Evolutionary conservation across 2,888 invertebrate genomes (phyloP).

Genomic region (Nomada lathburiana): DNA sequence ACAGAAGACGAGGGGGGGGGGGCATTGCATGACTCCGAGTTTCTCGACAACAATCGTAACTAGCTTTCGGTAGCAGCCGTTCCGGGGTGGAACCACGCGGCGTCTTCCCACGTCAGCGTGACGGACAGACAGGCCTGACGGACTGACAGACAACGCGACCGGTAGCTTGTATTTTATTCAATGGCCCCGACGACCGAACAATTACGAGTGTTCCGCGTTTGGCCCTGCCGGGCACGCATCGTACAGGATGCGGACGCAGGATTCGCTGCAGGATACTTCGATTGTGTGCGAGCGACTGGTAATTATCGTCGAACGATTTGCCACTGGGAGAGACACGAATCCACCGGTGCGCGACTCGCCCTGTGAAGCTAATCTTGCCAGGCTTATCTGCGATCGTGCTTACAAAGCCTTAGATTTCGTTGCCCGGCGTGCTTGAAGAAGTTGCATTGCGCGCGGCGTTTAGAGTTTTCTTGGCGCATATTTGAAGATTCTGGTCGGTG

Average conservation of each 20-base stretch:
- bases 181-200: constrained; percentile 82
- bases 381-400: not conserved
- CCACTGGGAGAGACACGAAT: constrained; percentile 68
- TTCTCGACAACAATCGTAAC: constrained; percentile 83
- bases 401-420: not conserved
- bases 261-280: constrained; percentile 78
- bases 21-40: constrained; percentile 82
- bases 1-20: constrained; percentile 42
- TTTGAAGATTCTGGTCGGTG: too few relatives aligned
- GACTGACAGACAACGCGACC: constrained; percentile 80
- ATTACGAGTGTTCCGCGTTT: constrained; percentile 78
- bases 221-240: constrained; percentile 67
- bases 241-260: constrained; percentile 78
- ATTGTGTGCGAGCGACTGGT: constrained; percentile 77
- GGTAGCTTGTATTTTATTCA: constrained; percentile 84
- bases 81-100: constrained; percentile 79
- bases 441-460: too few relatives aligned
- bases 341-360: constrained; percentile 75
- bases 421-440: not conserved
- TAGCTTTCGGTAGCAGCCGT: constrained; percentile 81
- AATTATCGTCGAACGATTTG: constrained; percentile 77
- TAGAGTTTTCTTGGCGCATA: too few relatives aligned
- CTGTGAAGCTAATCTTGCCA: constrained; percentile 61
- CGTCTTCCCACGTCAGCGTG: constrained; percentile 84
- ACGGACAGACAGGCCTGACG: constrained; percentile 83